phyloP scores from a whole-genome alignment of 2,888 invertebrate species.

The Diaperis boleti region DNA sequence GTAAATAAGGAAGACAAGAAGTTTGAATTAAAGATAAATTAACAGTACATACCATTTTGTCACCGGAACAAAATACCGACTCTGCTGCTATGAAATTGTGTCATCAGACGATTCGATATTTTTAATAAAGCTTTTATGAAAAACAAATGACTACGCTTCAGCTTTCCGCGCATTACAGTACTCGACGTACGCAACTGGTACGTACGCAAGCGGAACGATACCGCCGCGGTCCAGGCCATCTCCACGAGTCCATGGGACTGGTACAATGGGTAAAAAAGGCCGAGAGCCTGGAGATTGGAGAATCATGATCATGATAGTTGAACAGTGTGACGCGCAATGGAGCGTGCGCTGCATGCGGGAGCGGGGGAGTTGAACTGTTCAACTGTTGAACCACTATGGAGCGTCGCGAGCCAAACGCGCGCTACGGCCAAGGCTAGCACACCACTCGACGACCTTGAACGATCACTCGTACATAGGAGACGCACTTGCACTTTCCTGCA shows the following conservation, averaged over 20 bases:
- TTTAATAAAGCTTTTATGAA: too few species aligned
- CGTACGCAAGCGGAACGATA: too few species aligned
- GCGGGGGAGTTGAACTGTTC: slow-evolving; percentile 49
- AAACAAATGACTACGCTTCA: too few species aligned
- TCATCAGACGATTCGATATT: too few species aligned
- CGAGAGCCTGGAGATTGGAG: slow-evolving; percentile 9
- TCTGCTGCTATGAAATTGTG: too few species aligned
- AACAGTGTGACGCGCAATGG: slow-evolving; percentile 42
- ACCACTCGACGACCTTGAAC: slow-evolving; percentile 64
- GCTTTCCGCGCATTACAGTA: too few species aligned
- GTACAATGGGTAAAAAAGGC: too few species aligned
- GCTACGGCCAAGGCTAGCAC: slow-evolving; percentile 58
- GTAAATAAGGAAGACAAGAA: too few species aligned
- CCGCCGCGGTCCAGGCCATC: slow-evolving; percentile 16
- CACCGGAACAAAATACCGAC: too few species aligned
- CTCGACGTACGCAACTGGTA: too few species aligned
- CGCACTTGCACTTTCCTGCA: slow-evolving; percentile 62
- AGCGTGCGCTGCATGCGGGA: slow-evolving; percentile 44
- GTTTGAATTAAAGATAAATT: too few species aligned
- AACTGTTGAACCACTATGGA: slow-evolving; percentile 52
- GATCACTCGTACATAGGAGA: slow-evolving; percentile 60
- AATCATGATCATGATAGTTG: slow-evolving; percentile 30
- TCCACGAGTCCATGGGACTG: slow-evolving; percentile 7
- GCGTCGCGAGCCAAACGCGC: slow-evolving; percentile 63
- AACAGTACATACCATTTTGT: too few species aligned